phyloP scores from a whole-genome alignment of 35 echinoderm and acorn worm genomes.

The Holothuria glaberrima region DNA sequence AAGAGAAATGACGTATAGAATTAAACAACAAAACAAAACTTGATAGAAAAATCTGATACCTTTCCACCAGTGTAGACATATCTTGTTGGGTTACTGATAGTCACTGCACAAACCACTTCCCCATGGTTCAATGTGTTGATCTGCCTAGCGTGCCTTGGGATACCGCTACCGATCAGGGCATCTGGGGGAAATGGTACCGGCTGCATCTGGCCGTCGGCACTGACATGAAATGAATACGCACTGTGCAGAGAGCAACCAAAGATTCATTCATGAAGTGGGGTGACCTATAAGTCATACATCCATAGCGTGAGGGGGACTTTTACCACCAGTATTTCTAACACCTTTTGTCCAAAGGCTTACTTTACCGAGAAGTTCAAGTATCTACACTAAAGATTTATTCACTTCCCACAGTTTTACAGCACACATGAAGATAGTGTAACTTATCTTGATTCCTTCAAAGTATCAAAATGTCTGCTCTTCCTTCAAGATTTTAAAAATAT shows the following conservation, averaged over 20 bases:
- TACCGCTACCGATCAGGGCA: constrained; percentile 90
- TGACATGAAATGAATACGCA: constrained; percentile 99
- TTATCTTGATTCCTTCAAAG: too few species aligned
- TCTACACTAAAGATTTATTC: too few species aligned
- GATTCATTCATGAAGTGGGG: background rate
- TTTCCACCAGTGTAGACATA: constrained; percentile 99
- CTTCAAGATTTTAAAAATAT: background rate
- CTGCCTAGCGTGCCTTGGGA: constrained; percentile 93
- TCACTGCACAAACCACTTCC: constrained; percentile 99
- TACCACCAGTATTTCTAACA: too few species aligned
- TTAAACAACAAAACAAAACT: too few species aligned
- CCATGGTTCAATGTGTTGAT: constrained; percentile 99
- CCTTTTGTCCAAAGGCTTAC: too few species aligned
- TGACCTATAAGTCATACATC: background rate
- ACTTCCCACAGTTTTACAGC: too few species aligned
- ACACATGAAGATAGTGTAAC: too few species aligned
- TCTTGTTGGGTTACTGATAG: constrained; percentile 98
- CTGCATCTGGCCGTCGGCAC: constrained; percentile 98
- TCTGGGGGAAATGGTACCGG: constrained; percentile 99
- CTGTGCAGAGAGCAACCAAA: constrained; percentile 55
- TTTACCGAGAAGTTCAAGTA: too few species aligned
- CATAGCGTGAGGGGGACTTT: background rate
- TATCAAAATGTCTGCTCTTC: background rate
- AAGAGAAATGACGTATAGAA: too few species aligned
- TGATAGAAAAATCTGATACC: constrained; percentile 64